These are phyloP conservation scores for Lepidothrix coronata DNA, from an alignment of 2,113 vertebrate genomes.

Conservation along the genomic window DNA sequence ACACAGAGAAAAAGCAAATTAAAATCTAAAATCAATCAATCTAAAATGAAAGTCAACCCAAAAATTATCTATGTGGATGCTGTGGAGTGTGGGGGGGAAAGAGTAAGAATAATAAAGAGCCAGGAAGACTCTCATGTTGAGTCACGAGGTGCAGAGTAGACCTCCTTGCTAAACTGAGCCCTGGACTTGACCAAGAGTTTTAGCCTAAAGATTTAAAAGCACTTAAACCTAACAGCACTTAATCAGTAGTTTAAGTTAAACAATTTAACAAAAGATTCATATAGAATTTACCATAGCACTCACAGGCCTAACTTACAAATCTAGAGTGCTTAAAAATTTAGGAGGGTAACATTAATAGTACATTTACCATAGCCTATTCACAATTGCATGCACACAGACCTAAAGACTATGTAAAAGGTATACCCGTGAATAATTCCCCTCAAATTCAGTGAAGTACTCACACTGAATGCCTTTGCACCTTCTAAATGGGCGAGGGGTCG, in stretches of 20 bases:
- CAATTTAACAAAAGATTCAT: not conserved
- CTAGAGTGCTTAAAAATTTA: not conserved
- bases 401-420: not conserved
- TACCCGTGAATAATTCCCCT: not conserved
- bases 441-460: not conserved
- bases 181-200: not conserved
- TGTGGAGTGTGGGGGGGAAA: not conserved
- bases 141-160: not conserved
- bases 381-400: not conserved
- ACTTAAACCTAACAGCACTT: not conserved
- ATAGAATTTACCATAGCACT: not conserved
- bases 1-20: not conserved
- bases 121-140: not conserved
- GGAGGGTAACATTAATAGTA: not conserved
- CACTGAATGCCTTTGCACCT: not conserved
- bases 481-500: rapidly evolving
- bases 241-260: not conserved
- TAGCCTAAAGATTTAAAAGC: not conserved
- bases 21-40: not conserved
- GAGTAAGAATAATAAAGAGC: not conserved
- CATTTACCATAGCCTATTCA: not conserved
- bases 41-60: not conserved
- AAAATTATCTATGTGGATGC: rapidly evolving
- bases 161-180: not conserved
- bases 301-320: not conserved